Base-by-base conservation (phyloP, 2,888 invertebrate species). In the Rhingia rostrata region DNA sequence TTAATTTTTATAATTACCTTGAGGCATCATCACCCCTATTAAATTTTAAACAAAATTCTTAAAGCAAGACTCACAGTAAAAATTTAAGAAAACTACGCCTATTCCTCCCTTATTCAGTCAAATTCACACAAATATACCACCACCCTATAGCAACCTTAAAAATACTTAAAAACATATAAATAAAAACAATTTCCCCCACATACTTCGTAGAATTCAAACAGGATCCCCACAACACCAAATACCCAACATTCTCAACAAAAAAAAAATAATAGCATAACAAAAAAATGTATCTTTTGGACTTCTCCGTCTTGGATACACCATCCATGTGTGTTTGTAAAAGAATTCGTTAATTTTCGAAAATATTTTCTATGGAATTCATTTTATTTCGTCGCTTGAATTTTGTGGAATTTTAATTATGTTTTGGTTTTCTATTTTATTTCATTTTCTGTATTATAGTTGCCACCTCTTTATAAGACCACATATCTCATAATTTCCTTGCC, bases 321-420 rank as follows among this genome's bases (percentile, higher is more conserved):
- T n/a, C 3, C 22, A 54, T 47, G 47, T 22, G 60, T 67, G 82
- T 66, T 49, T 74, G 80, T 75, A 63, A 61, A 84, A 84, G 84
- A 84, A 84, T 84, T 84, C 84, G 74, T 84, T 84, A 84, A 80
- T 84, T 84, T 84, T 69, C 74, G 84, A 84, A 84, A 84, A 84
- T 84, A 84, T 84, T 80, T 84, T 84, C 80, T 70, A 80, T 61
- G 84, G 84, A 84, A 84, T 84, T 70, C 66, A 84, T 74, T 84
- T 79, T 79, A 79, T 79, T 86, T 86, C 82, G 86, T 81, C 86
- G 81, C 78, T 84, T 81, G 75, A 86, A 86, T 86, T 85, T 84
- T 86, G 80, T 79, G 86, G 86, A 86, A 86, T 86, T 86, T 86
- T 86, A 86, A 86, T 86, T 86, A 86, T 86, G 86, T 86, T 86